Conservation (phyloP, 1,140 invertebrate species). For the Aphis craccivora region DNA sequence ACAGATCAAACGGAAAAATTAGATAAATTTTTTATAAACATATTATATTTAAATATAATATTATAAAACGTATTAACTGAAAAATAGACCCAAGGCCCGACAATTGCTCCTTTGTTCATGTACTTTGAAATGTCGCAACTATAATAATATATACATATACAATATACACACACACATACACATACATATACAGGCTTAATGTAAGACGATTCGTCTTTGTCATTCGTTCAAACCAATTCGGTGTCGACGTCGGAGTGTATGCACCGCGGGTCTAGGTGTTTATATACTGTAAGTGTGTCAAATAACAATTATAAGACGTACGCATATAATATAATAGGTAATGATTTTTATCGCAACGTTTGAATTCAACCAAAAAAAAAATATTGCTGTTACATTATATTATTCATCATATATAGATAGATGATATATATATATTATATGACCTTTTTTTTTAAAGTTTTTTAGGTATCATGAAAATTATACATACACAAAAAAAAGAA, state of each 20-base stretch:
- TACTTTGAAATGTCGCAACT: neutral
- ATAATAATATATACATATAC: neutral
- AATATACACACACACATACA: no score
- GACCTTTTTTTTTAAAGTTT: neutral
- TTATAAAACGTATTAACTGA: neutral
- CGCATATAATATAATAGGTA: neutral
- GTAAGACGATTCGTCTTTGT: slow-evolving; percentile 34
- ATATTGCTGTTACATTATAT: neutral
- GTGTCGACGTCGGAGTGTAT: neutral
- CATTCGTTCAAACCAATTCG: neutral
- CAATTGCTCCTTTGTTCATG: neutral
- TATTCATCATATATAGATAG: neutral
- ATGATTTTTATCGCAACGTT: neutral
- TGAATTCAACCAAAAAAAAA: neutral
- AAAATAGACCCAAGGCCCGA: neutral
- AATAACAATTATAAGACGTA: neutral
- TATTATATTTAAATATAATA: neutral
- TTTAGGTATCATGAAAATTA: neutral
- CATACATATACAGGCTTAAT: neutral
- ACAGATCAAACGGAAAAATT: neutral
- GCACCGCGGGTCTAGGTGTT: neutral
- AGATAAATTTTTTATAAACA: neutral
- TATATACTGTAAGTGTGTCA: neutral
- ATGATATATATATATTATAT: neutral
- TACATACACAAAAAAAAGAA: neutral